Evolutionary conservation across 1,140 invertebrate genomes (phyloP).

Genomic region (Drosophila athabasca): DNA sequence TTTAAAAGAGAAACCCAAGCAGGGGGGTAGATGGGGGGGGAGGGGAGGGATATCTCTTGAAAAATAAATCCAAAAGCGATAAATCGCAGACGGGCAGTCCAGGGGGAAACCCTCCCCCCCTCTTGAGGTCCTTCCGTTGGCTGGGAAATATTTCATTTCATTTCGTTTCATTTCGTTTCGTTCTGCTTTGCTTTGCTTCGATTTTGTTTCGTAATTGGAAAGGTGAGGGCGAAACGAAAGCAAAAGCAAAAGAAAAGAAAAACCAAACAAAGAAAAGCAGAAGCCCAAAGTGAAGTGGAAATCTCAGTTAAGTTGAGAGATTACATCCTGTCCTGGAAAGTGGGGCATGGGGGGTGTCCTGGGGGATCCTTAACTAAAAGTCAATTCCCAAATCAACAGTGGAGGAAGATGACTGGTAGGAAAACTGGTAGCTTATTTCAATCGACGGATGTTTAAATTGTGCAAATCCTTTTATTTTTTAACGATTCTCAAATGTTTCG

Average conservation of each 20-base stretch:
- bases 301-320: constrained; percentile 76
- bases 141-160: constrained; percentile 29
- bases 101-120: background rate
- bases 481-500: constrained; percentile 46
- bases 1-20: constrained; percentile 26
- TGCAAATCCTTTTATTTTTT: constrained; percentile 78
- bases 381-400: constrained; percentile 75
- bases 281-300: constrained; percentile 38
- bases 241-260: constrained; percentile 20
- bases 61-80: constrained; percentile 61
- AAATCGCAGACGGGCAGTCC: constrained; percentile 32
- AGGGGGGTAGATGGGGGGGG: no score
- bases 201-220: constrained; percentile 43
- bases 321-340: constrained; percentile 72
- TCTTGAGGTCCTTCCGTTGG: constrained; percentile 19
- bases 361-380: constrained; percentile 59
- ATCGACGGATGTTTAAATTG: constrained; percentile 72
- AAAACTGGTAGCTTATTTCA: constrained; percentile 79
- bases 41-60: constrained; percentile 40
- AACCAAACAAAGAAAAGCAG: constrained; percentile 12
- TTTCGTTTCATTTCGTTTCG: constrained; percentile 24
- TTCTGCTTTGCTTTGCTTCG: constrained; percentile 20
- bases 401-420: constrained; percentile 16
- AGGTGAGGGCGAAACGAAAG: constrained; percentile 27
- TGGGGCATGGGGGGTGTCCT: no score